Base-by-base conservation (phyloP, 2,797 vertebrate genomes). In the Cyprinella venusta region DNA sequence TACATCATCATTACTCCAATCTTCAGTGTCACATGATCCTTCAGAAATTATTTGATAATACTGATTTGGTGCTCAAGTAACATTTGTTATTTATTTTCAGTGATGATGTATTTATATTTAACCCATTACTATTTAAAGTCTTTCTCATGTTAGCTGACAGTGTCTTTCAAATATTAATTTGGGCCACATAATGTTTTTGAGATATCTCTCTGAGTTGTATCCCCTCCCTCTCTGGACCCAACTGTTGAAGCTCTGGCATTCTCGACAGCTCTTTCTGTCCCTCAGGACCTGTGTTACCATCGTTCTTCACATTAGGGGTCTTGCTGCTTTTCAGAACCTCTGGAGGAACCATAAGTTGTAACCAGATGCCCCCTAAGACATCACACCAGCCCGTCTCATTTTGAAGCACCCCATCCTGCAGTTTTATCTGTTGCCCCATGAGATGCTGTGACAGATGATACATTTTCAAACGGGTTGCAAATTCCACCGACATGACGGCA, bases 391-490 rank as follows among this genome's bases (percentile, higher is more conserved):
- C 91, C 86, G 79, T 89, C 86, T 86, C 85, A 84, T 92, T 93
- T 94, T 96, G 92, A 95, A 94, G 91, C 91, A 92, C 92, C 91
- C 92, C 90, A 87, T 86, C 90, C 85, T 71, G 84, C 77, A 85
- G 86, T 78, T 84, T 93, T 93, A 92, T 94, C 92, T 93, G 90
- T 93, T 93, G 91, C 93, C 89, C 78, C 90, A 91, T 91, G 93
- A 92, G 93, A 91, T 88, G 86, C 86, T 91, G 87, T 79, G 90
- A 89, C 90, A 89, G 85, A 89, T 89, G 94, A 93, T 94, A 92
- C 83, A 88, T 87, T 94, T 94, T 96, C 94, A 93, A 94, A 93
- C 89, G 87, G 87, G 87, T 87, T 90, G 86, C 90, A 94, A 94
- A 95, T 94, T 94, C 93, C 92, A 93, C 84, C 85, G 59, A 84